Conservation (phyloP, 1,140 invertebrate species). For the Drosophila azteca region DNA sequence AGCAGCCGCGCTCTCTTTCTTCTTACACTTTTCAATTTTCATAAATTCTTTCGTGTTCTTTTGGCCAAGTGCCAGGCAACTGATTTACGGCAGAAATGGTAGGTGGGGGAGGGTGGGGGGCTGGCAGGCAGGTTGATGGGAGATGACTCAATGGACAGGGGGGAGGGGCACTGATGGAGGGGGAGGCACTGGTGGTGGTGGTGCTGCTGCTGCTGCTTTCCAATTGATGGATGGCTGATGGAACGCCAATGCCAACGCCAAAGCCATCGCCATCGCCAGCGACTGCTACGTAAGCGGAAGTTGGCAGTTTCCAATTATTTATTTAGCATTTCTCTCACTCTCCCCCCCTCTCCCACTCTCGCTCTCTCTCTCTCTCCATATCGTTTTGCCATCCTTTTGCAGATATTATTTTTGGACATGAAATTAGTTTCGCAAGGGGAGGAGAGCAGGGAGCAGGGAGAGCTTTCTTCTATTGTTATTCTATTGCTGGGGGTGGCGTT, state of each 20-base stretch:
- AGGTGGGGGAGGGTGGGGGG: background rate
- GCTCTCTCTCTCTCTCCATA: background rate
- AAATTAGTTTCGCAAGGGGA: constrained; percentile 50
- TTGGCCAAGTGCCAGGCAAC: constrained; percentile 65
- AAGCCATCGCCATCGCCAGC: no score
- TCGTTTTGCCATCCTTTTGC: no score
- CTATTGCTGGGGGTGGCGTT: constrained; percentile 30
- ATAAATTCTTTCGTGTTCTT: constrained; percentile 59
- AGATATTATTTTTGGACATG: background rate
- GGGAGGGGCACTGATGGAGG: constrained; percentile 28
- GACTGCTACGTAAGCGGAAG: constrained; percentile 56
- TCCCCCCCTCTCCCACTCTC: no score
- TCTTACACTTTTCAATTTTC: constrained; percentile 71
- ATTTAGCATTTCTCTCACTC: constrained; percentile 36
- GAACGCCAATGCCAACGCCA: background rate
- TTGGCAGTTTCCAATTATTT: constrained; percentile 72
- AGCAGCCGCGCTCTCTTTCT: no score
- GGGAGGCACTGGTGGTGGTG: constrained; percentile 17
- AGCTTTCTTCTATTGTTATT: constrained; percentile 42
- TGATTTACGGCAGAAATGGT: constrained; percentile 62
- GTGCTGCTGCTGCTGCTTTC: constrained; percentile 1
- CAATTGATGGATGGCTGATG: constrained; percentile 55
- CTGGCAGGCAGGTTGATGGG: background rate
- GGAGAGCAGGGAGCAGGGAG: no score
- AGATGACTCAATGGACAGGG: constrained; percentile 51